These are phyloP conservation scores for Epirrita christyi DNA, from an alignment of 2,888 invertebrate species.

Conservation along the genomic window DNA sequence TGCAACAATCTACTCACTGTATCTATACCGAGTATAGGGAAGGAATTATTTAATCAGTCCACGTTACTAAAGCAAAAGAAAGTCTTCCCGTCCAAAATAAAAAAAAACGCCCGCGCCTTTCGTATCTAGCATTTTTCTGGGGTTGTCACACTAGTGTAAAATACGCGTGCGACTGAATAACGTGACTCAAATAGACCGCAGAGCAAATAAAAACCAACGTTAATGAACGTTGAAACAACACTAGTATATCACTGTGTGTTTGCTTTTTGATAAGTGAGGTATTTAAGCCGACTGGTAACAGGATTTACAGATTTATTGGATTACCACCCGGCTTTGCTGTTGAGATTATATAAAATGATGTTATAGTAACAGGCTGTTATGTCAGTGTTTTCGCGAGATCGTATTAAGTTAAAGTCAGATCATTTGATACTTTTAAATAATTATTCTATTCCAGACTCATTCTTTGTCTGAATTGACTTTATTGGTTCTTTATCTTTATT, in stretches of 20 bases:
- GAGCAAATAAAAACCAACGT: slow-evolving; percentile 33
- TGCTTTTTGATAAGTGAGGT: slow-evolving; percentile 41
- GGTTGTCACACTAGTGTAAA: slow-evolving; percentile 17
- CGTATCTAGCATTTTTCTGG: slow-evolving; percentile 5
- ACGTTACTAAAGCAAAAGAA: too few relatives aligned
- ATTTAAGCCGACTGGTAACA: slow-evolving; percentile 36
- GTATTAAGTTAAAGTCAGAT: slow-evolving; percentile 3
- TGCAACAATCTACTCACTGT: too few relatives aligned
- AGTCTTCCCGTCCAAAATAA: too few relatives aligned
- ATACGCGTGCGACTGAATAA: slow-evolving; percentile 22
- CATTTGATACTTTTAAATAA: background rate
- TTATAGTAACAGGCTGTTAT: slow-evolving; percentile 32
- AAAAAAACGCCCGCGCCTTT: too few relatives aligned
- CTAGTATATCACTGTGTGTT: slow-evolving; percentile 35
- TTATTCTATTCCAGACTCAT: too few relatives aligned
- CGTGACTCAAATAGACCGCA: slow-evolving; percentile 28
- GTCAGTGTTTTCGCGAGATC: slow-evolving; percentile 17
- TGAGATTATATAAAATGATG: slow-evolving; percentile 32
- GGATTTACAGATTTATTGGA: slow-evolving; percentile 39
- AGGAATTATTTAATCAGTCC: too few relatives aligned
- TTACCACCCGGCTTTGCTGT: slow-evolving; percentile 33
- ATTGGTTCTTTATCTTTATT: too few relatives aligned
- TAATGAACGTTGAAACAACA: slow-evolving; percentile 38
- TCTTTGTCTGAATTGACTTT: too few relatives aligned
- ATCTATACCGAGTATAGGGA: too few relatives aligned